Evolutionary conservation across 2,888 invertebrate genomes (phyloP).

Genomic region (Microdon myrmicae): DNA sequence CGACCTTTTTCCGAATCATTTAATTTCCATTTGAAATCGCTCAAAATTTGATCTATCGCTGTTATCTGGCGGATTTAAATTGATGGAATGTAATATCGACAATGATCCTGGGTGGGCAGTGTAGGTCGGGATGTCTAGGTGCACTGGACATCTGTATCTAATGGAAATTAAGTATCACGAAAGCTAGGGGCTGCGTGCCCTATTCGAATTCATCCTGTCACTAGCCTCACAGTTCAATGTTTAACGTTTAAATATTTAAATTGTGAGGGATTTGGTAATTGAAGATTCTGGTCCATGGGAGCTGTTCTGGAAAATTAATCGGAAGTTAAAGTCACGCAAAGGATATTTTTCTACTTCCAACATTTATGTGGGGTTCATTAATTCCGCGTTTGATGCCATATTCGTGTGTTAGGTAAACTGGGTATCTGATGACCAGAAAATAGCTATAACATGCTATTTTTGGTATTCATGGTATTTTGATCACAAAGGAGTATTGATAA

Average conservation of each 20-base stretch:
- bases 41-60: slow-evolving; percentile 42
- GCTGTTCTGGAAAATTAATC: slow-evolving; percentile 33
- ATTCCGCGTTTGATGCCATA: no score
- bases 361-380: slow-evolving; percentile 17
- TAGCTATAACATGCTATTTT: no score
- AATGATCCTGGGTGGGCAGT: not conserved
- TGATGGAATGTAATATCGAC: slow-evolving; percentile 16
- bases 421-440: no score
- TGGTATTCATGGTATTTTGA: no score
- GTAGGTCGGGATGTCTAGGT: slow-evolving; percentile 10
- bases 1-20: slow-evolving; percentile 50
- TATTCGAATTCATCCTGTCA: slow-evolving; percentile 9
- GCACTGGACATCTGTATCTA: slow-evolving; percentile 42
- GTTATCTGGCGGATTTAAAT: slow-evolving; percentile 32
- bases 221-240: slow-evolving; percentile 8
- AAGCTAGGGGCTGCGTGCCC: slow-evolving; percentile 7
- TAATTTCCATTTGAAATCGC: slow-evolving; percentile 29
- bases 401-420: no score
- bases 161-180: slow-evolving; percentile 41
- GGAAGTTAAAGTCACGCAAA: slow-evolving; percentile 13
- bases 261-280: slow-evolving; percentile 16
- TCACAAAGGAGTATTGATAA: no score
- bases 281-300: slow-evolving; percentile 17
- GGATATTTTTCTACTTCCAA: slow-evolving; percentile 13
- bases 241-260: slow-evolving; percentile 32